Base-by-base conservation (phyloP, 2,888 invertebrate genomes). In the Tetragonisca angustula region DNA sequence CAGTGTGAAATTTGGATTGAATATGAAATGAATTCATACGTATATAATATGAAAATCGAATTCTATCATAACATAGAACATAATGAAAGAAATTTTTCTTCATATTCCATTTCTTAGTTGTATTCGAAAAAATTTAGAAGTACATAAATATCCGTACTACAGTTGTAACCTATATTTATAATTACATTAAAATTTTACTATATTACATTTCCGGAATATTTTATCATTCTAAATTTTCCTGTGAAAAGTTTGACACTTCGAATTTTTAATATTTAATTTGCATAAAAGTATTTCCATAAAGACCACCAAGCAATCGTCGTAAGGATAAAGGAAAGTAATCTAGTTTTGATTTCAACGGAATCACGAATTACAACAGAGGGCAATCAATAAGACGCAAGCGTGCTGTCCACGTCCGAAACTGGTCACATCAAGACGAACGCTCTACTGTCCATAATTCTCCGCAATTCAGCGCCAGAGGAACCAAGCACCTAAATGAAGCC, bases 401-500 rank as follows among this genome's bases (percentile, higher is more conserved):
- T 68, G 68, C 49, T 32, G 59, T 68, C 24, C 69, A 19, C 49
- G 36, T 61, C 50, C 59, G 62, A 52, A 62, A 70, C 70, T 70
- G 70, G 62, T 70, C 71, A 61, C 70, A 68, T 70, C 50, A 21
- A 76, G 62, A 24, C 24, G 70, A 76, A 70, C 24, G 61, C 62
- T 70, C 61, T 21, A 1, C 70, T 11, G 74, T 59, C 56, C 67
- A 73, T 73, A 74, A 78, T 78, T 73, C 67, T 6, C 73, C n/a
- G 59, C 32, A 67, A 76, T 79, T 68, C 62, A 43, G 27, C 32
- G 56, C 21, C 4, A 24, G 67, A 59, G 67, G 50, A 61, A 62
- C 69, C 68, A 27, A 59, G 64, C 19, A 49, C 27, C 76, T 50
- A 80, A 83, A 83, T 78, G 73, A 83, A 85, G 65, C 67, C 50